phyloP scores from a whole-genome alignment of 2,113 vertebrate species.

The Corythornis madagascariensis region DNA sequence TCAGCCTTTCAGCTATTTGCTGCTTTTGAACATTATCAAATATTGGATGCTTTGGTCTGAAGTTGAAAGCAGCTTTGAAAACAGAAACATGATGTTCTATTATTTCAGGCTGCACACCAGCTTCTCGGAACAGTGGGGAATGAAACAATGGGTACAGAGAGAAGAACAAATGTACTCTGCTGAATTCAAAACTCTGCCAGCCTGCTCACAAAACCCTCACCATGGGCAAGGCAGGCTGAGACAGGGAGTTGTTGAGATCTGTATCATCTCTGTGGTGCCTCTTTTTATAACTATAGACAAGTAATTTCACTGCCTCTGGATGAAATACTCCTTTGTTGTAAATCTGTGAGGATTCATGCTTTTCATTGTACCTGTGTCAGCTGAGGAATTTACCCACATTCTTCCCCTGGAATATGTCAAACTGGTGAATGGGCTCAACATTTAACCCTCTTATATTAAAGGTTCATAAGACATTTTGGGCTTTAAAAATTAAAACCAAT shows the following conservation, averaged over 20 bases:
- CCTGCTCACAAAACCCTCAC: not conserved
- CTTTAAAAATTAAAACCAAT: not conserved
- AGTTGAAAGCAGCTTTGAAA: not conserved
- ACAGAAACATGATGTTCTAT: not conserved
- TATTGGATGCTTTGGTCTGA: not conserved
- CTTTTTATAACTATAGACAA: not conserved
- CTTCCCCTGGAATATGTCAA: not conserved
- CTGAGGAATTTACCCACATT: not conserved
- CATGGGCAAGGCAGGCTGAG: not conserved
- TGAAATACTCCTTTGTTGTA: not conserved
- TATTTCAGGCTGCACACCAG: not conserved
- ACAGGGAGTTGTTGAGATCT: not conserved
- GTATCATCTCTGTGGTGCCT: not conserved
- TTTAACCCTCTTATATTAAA: not conserved
- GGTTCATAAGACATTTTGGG: not conserved
- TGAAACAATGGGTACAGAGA: not conserved
- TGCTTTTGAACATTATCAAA: not conserved
- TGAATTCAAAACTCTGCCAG: not conserved
- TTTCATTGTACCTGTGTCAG: not conserved
- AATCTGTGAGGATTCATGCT: rapidly evolving
- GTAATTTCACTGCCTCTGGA: not conserved
- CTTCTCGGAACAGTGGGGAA: not conserved
- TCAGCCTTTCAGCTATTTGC: not conserved
- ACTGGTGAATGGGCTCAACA: not conserved
- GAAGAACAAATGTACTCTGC: not conserved